Conservation (phyloP, 1,140 invertebrate genomes). For the Heliconius melpomene region DNA sequence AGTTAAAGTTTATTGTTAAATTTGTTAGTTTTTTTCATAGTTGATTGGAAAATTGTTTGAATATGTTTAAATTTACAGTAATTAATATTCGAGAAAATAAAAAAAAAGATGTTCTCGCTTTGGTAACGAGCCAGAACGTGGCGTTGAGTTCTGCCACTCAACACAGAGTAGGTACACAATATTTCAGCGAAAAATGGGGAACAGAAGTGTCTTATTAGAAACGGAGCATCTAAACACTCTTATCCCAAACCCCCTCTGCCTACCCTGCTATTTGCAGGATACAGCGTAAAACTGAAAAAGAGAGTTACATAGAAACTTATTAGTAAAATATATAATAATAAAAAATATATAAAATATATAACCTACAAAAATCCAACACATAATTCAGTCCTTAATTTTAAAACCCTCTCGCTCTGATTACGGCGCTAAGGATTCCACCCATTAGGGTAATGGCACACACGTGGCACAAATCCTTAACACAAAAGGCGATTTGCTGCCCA, state of each 20-base stretch:
- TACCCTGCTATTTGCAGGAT: background rate
- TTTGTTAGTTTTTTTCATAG: background rate
- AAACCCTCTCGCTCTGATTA: constrained; percentile 32
- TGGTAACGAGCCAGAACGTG: too few species aligned
- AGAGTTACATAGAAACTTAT: too few species aligned
- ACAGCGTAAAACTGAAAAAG: background rate
- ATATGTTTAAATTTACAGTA: too few species aligned
- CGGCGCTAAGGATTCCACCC: constrained; percentile 51
- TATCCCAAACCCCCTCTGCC: background rate
- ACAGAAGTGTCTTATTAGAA: background rate
- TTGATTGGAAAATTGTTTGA: background rate
- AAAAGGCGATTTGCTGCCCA: constrained; percentile 66
- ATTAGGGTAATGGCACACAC: constrained; percentile 68
- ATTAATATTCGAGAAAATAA: too few species aligned
- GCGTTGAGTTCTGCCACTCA: background rate
- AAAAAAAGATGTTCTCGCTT: too few species aligned
- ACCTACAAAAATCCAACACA: background rate
- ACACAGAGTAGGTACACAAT: background rate
- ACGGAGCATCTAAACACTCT: background rate
- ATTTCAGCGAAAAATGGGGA: too few species aligned
- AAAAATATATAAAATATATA: too few species aligned
- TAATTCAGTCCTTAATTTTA: background rate
- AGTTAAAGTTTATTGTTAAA: too few species aligned
- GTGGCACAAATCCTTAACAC: constrained; percentile 66
- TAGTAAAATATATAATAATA: too few species aligned